These are phyloP conservation scores for Acomys russatus DNA, from an alignment of 2,797 vertebrate genomes.

Conservation along the genomic window DNA sequence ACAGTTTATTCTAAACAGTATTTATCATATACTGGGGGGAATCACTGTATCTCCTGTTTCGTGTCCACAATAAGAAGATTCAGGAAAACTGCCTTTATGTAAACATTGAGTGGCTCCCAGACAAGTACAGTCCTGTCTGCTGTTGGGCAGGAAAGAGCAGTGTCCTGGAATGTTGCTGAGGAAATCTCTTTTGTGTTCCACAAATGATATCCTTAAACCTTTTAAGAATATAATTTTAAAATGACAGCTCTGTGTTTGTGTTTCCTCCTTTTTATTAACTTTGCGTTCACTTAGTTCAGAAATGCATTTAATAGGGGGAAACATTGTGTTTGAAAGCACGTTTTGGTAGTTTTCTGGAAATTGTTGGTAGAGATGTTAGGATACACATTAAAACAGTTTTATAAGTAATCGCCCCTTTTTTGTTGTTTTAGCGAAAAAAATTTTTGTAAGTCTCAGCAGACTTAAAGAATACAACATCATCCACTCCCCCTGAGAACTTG, in stretches of 20 bases:
- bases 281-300: conserved; percentile 49
- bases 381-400: conserved; percentile 32
- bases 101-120: conserved; percentile 94
- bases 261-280: conserved; percentile 79
- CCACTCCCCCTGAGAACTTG: background rate
- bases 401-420: conserved; percentile 11
- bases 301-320: conserved; percentile 35
- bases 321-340: conserved; percentile 31
- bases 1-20: conserved; percentile 86
- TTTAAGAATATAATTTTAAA: conserved; percentile 87
- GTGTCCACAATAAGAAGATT: conserved; percentile 89
- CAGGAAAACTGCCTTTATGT: conserved; percentile 94
- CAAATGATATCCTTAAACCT: conserved; percentile 90
- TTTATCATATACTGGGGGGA: conserved; percentile 83
- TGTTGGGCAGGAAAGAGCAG: conserved; percentile 92
- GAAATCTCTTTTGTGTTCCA: conserved; percentile 94
- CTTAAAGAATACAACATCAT: background rate
- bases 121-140: conserved; percentile 95
- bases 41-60: conserved; percentile 90
- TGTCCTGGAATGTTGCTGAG: conserved; percentile 94
- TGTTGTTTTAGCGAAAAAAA: conserved; percentile 26
- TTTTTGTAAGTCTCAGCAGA: conserved; percentile 38
- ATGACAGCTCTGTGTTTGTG: conserved; percentile 83
- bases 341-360: conserved; percentile 46
- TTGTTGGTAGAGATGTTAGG: conserved; percentile 31